These are phyloP conservation scores for Drosophila ananassae DNA, from an alignment of 1,140 invertebrate species.

Conservation along the genomic window DNA sequence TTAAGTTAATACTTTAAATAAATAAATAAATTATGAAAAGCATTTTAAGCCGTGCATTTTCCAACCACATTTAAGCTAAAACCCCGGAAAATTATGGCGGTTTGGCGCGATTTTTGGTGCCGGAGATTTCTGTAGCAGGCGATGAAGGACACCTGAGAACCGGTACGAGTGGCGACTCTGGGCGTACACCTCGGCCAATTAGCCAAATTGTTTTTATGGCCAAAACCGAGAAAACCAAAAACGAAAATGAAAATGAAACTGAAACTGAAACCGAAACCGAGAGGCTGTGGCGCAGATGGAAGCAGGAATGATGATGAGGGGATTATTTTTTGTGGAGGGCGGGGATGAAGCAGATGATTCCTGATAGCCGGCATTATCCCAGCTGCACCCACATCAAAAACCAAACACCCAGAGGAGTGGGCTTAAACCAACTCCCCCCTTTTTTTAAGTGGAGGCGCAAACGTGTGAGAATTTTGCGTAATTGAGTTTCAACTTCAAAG, in stretches of 20 bases:
- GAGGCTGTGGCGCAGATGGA: conserved; percentile 17
- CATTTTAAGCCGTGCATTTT: not conserved
- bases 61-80: not conserved
- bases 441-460: conserved; percentile 39
- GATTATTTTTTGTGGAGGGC: not conserved
- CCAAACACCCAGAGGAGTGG: not conserved
- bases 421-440: not conserved
- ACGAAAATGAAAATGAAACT: conserved; percentile 7
- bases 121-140: conserved; percentile 7
- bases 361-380: conserved; percentile 50
- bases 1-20: not conserved
- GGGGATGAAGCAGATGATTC: conserved; percentile 56
- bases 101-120: conserved; percentile 20
- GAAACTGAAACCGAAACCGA: conserved; percentile 17
- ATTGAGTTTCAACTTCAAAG: conserved; percentile 82
- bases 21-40: not conserved
- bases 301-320: not conserved
- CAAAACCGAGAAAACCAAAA: not conserved
- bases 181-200: conserved; percentile 54
- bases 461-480: conserved; percentile 81
- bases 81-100: conserved; percentile 16
- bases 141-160: conserved; percentile 3
- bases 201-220: conserved; percentile 78
- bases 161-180: conserved; percentile 14
- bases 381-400: conserved; percentile 72